Evolutionary conservation across 2,113 vertebrate genomes (phyloP), one percentile per base, ranked within the genome.

Genomic region (Nesospiza acunhae): DNA sequence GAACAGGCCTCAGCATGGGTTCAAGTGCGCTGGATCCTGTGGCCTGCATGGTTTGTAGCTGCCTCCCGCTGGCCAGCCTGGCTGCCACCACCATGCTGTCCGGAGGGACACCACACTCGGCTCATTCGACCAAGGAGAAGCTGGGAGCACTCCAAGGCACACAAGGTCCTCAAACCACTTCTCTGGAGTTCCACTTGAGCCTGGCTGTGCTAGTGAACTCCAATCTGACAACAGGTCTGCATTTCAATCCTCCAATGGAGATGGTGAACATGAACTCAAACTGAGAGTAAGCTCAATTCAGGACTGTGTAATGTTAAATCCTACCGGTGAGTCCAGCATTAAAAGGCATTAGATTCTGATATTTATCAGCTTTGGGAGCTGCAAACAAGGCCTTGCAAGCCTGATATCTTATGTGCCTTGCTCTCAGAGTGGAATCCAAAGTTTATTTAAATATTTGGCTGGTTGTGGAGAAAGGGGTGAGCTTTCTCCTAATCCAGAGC

Each of bases 1-100:
- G 22, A 81, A 24, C 31, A 62, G 72, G 50, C 60, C 20, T 70
- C 35, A 81, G n/a, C 4, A 4, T 1, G 31, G 50, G 22, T 75
- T 81, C 52, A 44, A 80, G 41, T 41, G 60, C 62, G n/a, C 41
- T 69, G 53, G 79, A 55, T 28, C 30, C 33, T 7, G 16, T 47
- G 77, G 22, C 42, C 58, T 72, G 31, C n/a, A 5, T 2, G 0
- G 35, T 39, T 50, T 0, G 0, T 9, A 35, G 42, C 28, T 72
- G 16, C 17, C 31, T 44, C 23, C 11, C 12, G 56, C 33, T 67
- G 56, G 33, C 33, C 50, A 42, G 59, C 30, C 60, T 22, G 26
- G 64, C 67, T 68, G 44, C 58, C 4, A 5, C 27, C 69, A 50
- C 14, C 9, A 2, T 3, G 2, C 30, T 50, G 28, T 41, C 33